phyloP scores from a whole-genome alignment of 2,888 invertebrate genomes.

The Athetis lepigone region DNA sequence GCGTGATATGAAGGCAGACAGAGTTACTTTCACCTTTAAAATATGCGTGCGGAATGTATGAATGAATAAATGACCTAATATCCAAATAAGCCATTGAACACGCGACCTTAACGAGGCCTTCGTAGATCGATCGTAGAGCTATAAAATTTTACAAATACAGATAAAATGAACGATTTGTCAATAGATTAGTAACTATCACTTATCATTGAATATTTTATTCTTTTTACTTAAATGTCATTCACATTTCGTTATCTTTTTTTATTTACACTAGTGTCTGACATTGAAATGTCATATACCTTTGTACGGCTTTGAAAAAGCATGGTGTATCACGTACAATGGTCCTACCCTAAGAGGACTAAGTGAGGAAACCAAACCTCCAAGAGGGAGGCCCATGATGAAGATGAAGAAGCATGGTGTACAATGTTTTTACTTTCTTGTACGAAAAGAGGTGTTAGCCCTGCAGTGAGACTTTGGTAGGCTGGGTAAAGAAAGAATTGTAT shows the following conservation, averaged over 20 bases:
- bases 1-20: too few species aligned
- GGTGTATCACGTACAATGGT: too few species aligned
- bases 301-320: too few species aligned
- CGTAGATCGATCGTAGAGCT: background rate
- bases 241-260: conserved; percentile 13
- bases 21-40: background rate
- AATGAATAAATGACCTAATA: conserved; percentile 51
- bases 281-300: conserved; percentile 8
- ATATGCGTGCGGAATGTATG: background rate
- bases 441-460: too few species aligned
- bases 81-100: conserved; percentile 22
- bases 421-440: too few species aligned
- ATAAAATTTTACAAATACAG: conserved; percentile 34
- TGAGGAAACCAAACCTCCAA: too few species aligned
- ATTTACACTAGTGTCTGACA: background rate
- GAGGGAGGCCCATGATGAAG: too few species aligned
- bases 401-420: too few species aligned
- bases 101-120: conserved; percentile 24
- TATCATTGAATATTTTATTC: conserved; percentile 34
- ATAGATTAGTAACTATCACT: conserved; percentile 29
- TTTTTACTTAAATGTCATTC: conserved; percentile 28
- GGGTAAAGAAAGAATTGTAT: too few species aligned
- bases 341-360: too few species aligned
- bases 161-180: conserved; percentile 33
- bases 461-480: too few species aligned